phyloP scores from a whole-genome alignment of 2,797 vertebrate genomes.

The Tenualosa ilisha region DNA sequence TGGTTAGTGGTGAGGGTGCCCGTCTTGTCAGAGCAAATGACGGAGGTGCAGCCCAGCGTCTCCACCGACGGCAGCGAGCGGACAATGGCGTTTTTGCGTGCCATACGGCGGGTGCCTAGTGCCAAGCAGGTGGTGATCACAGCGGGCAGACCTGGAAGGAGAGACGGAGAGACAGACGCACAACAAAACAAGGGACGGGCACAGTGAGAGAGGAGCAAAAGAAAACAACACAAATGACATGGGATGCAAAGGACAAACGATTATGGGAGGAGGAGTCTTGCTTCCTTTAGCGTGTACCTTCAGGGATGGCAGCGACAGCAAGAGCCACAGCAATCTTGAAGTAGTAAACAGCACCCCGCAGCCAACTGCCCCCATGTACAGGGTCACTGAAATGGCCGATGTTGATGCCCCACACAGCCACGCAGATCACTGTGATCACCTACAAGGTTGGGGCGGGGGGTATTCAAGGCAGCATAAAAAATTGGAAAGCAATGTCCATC shows the following conservation, averaged over 20 bases:
- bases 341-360: conserved; percentile 81
- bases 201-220: neutral
- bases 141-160: conserved; percentile 72
- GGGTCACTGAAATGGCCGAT: conserved; percentile 81
- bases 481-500: neutral
- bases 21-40: conserved; percentile 82
- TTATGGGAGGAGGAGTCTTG: neutral
- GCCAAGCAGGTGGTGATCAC: conserved; percentile 81
- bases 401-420: conserved; percentile 82
- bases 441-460: conserved; percentile 41
- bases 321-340: conserved; percentile 82
- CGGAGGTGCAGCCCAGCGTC: conserved; percentile 79
- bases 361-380: conserved; percentile 80
- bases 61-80: conserved; percentile 79
- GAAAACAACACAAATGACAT: neutral
- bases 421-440: conserved; percentile 81
- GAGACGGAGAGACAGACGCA: neutral
- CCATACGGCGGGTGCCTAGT: conserved; percentile 78
- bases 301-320: conserved; percentile 80
- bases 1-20: conserved; percentile 81
- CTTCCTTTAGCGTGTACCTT: conserved; percentile 60
- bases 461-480: conserved; percentile 2
- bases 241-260: neutral
- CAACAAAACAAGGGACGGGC: neutral
- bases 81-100: conserved; percentile 79